Conservation (phyloP, 2,797 vertebrate species). For the Meriones psammophilus region DNA sequence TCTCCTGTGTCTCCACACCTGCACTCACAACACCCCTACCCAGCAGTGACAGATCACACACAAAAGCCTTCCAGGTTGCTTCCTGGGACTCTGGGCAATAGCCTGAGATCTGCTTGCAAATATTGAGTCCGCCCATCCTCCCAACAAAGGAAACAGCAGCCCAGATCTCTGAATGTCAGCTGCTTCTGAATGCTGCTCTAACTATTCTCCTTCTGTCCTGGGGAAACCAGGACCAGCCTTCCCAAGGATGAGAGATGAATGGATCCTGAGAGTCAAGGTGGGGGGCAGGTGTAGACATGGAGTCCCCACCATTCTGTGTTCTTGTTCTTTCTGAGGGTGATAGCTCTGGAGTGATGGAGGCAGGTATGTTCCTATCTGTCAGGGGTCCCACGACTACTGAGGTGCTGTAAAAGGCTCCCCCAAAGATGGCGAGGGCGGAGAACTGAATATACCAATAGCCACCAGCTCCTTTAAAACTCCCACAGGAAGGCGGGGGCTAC, state of each 20-base stretch:
- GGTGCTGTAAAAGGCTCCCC: too few relatives aligned
- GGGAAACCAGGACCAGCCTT: neutral
- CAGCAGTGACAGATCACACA: accelerated
- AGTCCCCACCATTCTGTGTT: too few relatives aligned
- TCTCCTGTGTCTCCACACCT: neutral
- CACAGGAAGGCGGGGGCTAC: neutral
- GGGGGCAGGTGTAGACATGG: neutral
- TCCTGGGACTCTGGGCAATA: too few relatives aligned
- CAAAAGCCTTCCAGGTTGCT: neutral
- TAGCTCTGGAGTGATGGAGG: neutral
- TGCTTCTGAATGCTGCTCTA: neutral
- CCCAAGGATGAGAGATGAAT: neutral
- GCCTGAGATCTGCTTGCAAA: neutral
- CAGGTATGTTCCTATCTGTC: neutral
- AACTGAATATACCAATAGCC: accelerated
- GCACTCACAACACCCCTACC: neutral
- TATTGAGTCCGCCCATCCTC: neutral
- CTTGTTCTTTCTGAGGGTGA: neutral
- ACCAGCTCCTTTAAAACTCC: neutral
- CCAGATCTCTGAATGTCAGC: neutral
- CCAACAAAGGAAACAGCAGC: too few relatives aligned
- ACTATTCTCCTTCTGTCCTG: neutral
- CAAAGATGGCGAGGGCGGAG: neutral
- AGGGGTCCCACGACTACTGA: neutral
- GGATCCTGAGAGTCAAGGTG: too few relatives aligned